Evolutionary conservation across 30 jellyfish, hydroid and myxozoan genomes (phyloP), one percentile per base, ranked within the genome.

Genomic region (Cassiopea andromeda): DNA sequence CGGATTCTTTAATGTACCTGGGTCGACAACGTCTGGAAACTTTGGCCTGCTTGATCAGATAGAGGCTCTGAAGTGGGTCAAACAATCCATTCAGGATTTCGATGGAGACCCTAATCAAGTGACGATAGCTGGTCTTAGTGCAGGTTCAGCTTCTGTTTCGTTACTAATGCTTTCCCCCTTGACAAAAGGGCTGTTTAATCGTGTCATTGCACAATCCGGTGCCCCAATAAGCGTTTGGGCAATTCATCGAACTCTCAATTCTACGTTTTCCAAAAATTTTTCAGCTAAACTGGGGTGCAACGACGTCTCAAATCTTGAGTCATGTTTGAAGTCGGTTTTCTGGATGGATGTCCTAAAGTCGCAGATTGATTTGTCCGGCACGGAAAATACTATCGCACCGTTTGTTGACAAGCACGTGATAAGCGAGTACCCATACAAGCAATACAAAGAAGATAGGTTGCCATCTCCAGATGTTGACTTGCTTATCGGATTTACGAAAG

Each of bases 61-160:
- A 19, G 71, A n/a, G 7, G 93, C 93, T 13, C 81, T 85, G 15
- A 66, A 75, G 10, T 85, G 93, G 93, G 93, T 85, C 82, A 85
- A 75, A 50, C 61, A 58, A 8, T 72, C 74, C 49, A 75, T 85
- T 27, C 43, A 48, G 12, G 72, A 48, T 45, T 85, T 85, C 60
- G 88, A 82, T 1, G 93, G 93, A 49, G 93, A 85, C 61, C 93
- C 93, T 27, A 43, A 19, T 61, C 75, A 85, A 85, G 93, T 85
- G 93, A 87, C 94, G 5, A 54, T 87, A 58, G 70, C 80, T 67
- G 94, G 94, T 15, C 70, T 66, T 54, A 78, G 89, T 19, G 89
- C 89, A 15, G 94, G 94, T 4, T 89, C 85, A 9, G 67, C 70
- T 13, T 38, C 84, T 49, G 80, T 44, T 6, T 60, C 89, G 9